Base-by-base conservation (phyloP, 1,140 invertebrate genomes). In the Drosophila baimaii region DNA sequence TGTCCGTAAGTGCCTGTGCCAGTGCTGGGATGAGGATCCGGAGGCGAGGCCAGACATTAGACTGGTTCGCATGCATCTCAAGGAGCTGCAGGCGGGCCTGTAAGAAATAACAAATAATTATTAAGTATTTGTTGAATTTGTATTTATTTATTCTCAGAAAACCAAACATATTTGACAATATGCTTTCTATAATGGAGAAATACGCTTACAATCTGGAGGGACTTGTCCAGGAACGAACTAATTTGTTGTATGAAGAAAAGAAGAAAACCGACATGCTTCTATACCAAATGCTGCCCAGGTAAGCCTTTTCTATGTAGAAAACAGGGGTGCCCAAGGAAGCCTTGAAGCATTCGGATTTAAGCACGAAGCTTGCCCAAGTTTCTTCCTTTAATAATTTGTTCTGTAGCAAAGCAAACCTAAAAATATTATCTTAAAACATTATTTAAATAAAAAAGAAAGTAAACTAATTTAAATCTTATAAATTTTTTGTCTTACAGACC, bases 131-230 rank as follows among this genome's bases (percentile, higher is more conserved):
- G n/a, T 4, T 37, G 21, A 21, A 29, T 5, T 21, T 19, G 33
- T 1, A 3, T 10, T 9, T 4, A 10, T 7, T n/a, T 6, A 47
- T 8, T 9, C 29, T 25, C 9, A 90, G 97, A 81, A 98, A 98
- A 93, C 95, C 97, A 3, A 98, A 98, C 91, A 97, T 98, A 78
- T 97, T 98, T 23, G 97, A 98, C 91, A 98, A 97, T 5, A 98
- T 98, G 97, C 97, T 98, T 83, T 96, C 97, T 93, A 98, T 98
- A 95, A 92, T 98, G 83, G 97, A 98, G 90, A 98, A 98, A 91
- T 98, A 98, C 92, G 98, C 97, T 15, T 98, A 97, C 91, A 98
- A 98, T 93, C 93, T 98, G 77, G 97, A 98, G 92, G 97, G 98
- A 71, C 93, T 98, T 15, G 97, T 98, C 44, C 94, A 96, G 47